Percentiles rank a stretch among this genome's conserved stretches.
These are phyloP conservation scores for Amaurobius ferox DNA, from an alignment of 2,888 invertebrate species.

Conservation along the genomic window DNA sequence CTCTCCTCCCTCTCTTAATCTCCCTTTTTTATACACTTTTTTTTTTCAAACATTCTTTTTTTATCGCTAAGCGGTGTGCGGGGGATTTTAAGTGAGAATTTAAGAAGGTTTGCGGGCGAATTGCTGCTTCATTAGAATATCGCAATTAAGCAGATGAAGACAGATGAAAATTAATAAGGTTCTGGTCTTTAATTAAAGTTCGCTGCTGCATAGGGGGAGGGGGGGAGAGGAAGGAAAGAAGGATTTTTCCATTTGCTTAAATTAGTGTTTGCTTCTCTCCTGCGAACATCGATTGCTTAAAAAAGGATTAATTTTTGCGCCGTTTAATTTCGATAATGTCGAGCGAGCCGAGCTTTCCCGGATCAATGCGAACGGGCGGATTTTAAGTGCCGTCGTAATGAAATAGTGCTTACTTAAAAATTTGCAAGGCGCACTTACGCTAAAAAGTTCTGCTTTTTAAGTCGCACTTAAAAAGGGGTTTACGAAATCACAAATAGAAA, in stretches of 20 bases:
- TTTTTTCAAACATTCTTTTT: conserved; percentile 5
- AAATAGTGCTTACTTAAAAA: conserved; percentile 51
- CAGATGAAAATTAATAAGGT: conserved; percentile 72
- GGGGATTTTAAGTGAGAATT: conserved; percentile 63
- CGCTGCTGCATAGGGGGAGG: conserved; percentile 30
- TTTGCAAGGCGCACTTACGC: conserved; percentile 26
- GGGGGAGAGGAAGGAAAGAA: conserved; percentile 15
- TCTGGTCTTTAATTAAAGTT: conserved; percentile 69
- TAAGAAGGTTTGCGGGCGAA: conserved; percentile 45
- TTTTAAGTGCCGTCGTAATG: conserved; percentile 44
- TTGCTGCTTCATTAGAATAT: conserved; percentile 63
- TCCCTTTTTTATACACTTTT: conserved; percentile 25
- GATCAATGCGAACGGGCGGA: conserved; percentile 36
- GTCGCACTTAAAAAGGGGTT: not conserved
- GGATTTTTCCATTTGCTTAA: conserved; percentile 69
- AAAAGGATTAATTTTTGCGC: conserved; percentile 69
- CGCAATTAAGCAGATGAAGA: conserved; percentile 65
- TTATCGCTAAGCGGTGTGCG: not conserved
- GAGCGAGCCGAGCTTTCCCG: conserved; percentile 9
- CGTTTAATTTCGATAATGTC: conserved; percentile 68
- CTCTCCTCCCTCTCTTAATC: conserved; percentile 24
- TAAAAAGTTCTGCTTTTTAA: conserved; percentile 45
- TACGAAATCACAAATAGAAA: conserved; percentile 6
- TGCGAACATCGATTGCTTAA: conserved; percentile 60
- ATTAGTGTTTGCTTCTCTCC: conserved; percentile 58